phyloP scores from a whole-genome alignment of 2,113 vertebrate genomes.

The Erinaceus europaeus region DNA sequence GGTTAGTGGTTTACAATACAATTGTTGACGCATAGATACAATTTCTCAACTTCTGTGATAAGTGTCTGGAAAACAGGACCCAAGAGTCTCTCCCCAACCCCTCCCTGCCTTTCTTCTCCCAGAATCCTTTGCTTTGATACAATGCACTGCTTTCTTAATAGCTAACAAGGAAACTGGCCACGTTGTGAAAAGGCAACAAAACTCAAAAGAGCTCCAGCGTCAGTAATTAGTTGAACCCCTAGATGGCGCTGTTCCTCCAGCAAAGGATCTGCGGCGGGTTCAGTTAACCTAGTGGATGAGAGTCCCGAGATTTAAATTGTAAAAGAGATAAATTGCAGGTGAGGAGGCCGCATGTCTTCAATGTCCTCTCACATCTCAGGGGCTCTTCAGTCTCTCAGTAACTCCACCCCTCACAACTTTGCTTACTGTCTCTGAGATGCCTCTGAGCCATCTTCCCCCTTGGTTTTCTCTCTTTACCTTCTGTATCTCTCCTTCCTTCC shows the following conservation, averaged over 20 bases:
- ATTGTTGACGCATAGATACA: too few relatives aligned
- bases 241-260: constrained; percentile 39
- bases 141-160: too few relatives aligned
- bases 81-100: too few relatives aligned
- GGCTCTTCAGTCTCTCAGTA: neutral
- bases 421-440: neutral
- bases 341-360: accelerated
- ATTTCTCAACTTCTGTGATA: too few relatives aligned
- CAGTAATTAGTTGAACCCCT: neutral
- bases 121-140: too few relatives aligned
- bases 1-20: too few relatives aligned
- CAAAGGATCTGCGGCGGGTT: neutral
- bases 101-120: too few relatives aligned
- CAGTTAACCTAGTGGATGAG: too few relatives aligned
- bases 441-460: accelerated
- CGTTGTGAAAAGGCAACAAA: constrained; percentile 11
- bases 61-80: too few relatives aligned
- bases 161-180: neutral
- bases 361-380: neutral
- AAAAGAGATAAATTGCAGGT: neutral
- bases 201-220: neutral
- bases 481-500: neutral
- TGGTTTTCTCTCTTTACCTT: neutral
- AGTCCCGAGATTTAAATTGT: too few relatives aligned
- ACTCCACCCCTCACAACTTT: neutral